Percentiles rank a stretch among this genome's conserved stretches.
These are phyloP conservation scores for Oenanthe oenanthe DNA, from an alignment of 2,113 vertebrate genomes.

Conservation along the genomic window DNA sequence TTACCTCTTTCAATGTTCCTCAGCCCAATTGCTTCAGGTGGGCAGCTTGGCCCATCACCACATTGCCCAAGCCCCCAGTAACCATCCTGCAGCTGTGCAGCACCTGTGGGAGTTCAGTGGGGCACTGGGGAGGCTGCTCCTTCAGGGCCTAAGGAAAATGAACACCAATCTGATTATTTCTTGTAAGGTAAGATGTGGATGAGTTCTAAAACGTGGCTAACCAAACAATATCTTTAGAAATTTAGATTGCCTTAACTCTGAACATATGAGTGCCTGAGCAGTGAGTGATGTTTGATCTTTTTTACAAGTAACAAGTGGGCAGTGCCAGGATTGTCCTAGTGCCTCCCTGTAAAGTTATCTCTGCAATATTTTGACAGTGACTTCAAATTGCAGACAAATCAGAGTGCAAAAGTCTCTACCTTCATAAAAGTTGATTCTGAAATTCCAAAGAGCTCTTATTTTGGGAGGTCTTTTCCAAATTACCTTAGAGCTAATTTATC, in stretches of 20 bases:
- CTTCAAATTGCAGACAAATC: background rate
- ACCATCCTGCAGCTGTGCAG: background rate
- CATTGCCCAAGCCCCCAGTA: background rate
- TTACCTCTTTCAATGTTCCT: rapidly evolving
- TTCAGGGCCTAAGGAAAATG: background rate
- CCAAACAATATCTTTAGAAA: background rate
- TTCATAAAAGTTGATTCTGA: background rate
- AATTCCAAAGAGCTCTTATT: background rate
- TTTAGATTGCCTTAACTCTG: background rate
- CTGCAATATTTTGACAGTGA: background rate
- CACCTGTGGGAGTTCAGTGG: rapidly evolving
- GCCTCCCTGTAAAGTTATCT: background rate
- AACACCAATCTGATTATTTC: background rate
- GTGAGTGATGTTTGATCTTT: background rate
- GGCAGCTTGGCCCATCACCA: background rate
- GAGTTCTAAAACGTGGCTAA: background rate
- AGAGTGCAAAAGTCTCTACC: background rate
- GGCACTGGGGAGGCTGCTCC: background rate
- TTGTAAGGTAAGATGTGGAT: background rate
- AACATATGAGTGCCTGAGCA: background rate
- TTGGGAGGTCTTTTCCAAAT: background rate
- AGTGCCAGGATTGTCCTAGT: background rate
- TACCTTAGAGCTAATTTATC: background rate
- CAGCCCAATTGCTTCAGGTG: background rate
- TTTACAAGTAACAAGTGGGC: background rate